Evolutionary conservation across 2,888 invertebrate species (phyloP), one percentile per base, ranked within the genome.

Genomic region (Euplagia quadripunctaria): DNA sequence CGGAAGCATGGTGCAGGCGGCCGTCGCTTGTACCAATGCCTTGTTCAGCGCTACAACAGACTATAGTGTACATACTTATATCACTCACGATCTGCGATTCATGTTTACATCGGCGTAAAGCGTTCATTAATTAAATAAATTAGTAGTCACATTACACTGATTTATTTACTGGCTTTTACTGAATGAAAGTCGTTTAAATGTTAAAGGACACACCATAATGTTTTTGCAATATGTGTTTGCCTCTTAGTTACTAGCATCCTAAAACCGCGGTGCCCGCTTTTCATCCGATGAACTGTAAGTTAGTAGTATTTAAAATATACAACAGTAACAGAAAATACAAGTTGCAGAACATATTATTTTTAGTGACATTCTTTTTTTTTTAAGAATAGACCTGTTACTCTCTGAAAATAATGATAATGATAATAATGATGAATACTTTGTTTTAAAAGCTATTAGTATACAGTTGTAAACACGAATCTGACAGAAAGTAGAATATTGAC

Each of bases 1-100:
- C 90, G 90, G 91, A 91, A 91, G 88, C 71, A 80, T 75, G 64
- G 61, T 68, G 58, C 68, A 71, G 67, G 72, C 73, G 71, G 78
- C 75, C 81, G 72, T 79, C 78, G 77, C 81, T 79, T 78, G 78
- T 82, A 82, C 79, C 79, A 77, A 72, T 71, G 76, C 77, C 74
- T 79, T 77, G 83, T 84, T 73, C 69, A 52, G 52, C 31, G 46
- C n/a, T 76, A 76, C 72, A 72, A 72, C n/a, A n/a, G n/a, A n/a
- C 83, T 68, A 73, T 71, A 73, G 79, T 80, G 76, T 75, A 31
- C 31, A 31, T 31, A 31, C 31, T 31, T 31, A 74, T 83, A 78
- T 69, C 77, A 79, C 75, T 78, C 77, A 80, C 74, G 75, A 84
- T 84, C 82, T 82, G 71, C 70, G 73, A 78, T 79, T 74, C 75